Evolutionary conservation across 2,888 invertebrate genomes (phyloP), one percentile per base, ranked within the genome.

Genomic region (Chaetoderma sp.): DNA sequence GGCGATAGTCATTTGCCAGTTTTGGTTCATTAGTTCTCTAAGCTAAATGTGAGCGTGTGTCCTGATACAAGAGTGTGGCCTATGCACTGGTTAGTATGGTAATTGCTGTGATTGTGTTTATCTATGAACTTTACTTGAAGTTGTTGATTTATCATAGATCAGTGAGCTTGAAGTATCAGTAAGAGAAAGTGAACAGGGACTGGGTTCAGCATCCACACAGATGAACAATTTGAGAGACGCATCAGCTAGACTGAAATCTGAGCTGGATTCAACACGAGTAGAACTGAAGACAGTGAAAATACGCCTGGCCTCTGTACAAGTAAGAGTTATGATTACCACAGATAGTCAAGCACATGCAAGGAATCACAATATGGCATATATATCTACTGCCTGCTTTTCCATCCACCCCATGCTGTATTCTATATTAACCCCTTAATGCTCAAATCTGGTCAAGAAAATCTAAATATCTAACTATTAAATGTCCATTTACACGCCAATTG

Each of bases 131-230:
- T n/a, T n/a, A n/a, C n/a, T n/a, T n/a, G n/a, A n/a, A n/a, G n/a
- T 13, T 54, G 23, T n/a, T 45, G 21, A n/a, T 33, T 8, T 45
- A 39, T 49, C 63, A 13, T 66, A 84, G 85, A 76, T 85, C 39
- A 58, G 72, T n/a, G 70, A 81, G 54, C 68, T 85, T 16, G 77
- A 79, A 61, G 67, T 61, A 16, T 61, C 81, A 28, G 71, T 84
- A n/a, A 68, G 76, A 47, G 80, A 85, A 21, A 80, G 79, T 57
- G 80, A 83, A 56, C 65, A 74, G 18, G 83, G 83, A 33, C 73
- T 85, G 6, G 83, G 83, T 0, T 75, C 81, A 21, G 84, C 83
- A 1, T 80, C 80, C 5, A 67, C 75, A 6, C 75, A 83, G 64
- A 71, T 85, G 57, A 76, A 67, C 64, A 79, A 71, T 58, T 73